A percentile compares a stretch with the other conserved stretches of the same genome.
Evolutionary conservation across 2,113 vertebrate species (phyloP).

Genomic region (Uria lomvia): DNA sequence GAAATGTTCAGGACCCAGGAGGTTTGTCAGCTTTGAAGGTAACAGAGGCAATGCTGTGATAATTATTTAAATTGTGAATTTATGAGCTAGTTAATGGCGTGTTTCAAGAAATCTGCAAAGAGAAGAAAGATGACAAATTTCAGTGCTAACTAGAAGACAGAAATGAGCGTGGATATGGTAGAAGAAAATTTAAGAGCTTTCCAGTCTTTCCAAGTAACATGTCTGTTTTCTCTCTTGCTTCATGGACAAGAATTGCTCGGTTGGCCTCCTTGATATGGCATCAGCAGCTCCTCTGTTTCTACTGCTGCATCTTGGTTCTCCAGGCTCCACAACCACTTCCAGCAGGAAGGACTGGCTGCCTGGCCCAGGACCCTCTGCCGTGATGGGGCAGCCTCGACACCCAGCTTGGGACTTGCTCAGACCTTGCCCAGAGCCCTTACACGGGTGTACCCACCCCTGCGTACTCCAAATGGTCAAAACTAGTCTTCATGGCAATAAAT

Average conservation of each 20-base stretch:
- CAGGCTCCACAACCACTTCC: not conserved
- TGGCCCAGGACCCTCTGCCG: accelerated
- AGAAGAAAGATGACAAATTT: not conserved
- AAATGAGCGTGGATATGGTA: not conserved
- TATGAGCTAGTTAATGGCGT: constrained; percentile 21
- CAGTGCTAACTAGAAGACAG: not conserved
- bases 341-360: not conserved
- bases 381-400: not conserved
- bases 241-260: not conserved
- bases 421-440: not conserved
- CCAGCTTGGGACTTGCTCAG: not conserved
- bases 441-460: accelerated
- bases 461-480: accelerated
- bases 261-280: accelerated
- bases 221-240: not conserved
- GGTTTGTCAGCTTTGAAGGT: not conserved
- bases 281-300: not conserved
- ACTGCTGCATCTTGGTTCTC: not conserved
- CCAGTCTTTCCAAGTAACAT: not conserved
- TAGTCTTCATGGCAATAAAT: not conserved
- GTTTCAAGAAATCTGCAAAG: not conserved
- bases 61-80: constrained; percentile 13
- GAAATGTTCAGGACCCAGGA: not conserved
- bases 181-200: not conserved
- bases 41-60: not conserved